Base-by-base conservation (phyloP, 2,888 invertebrate genomes). In the Drosophila mayaguana region DNA sequence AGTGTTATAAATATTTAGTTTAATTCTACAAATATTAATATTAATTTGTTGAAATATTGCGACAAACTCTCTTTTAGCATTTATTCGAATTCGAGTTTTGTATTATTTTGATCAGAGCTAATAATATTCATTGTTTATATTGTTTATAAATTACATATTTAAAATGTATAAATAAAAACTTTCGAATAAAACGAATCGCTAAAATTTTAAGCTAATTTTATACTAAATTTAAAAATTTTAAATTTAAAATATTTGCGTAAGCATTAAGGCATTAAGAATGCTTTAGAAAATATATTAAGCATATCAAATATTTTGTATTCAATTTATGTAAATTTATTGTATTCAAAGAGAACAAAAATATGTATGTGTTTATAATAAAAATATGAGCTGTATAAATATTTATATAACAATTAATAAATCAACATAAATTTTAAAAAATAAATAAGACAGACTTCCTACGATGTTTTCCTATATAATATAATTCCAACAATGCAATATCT, bases 231-330 rank as follows among this genome's bases (percentile, higher is more conserved):
- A n/a, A n/a, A n/a, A n/a, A n/a, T n/a, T n/a, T n/a, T 25, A 67
- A 46, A 25, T 40, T 22, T 6, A 1, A 7, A 48, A 40, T 1
- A 55, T 68, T 66, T 48, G 68, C 66, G 34, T 54, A 40, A 16
- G 5, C 18, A 18, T 55, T 20, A 16, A 34, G 8, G 34, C n/a
- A 42, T 32, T 42, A 5, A 43, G 18, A 18, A 32, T 16, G 28
- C 36, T 53, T 22, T 22, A 4, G 16, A 51, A 36, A 53, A 22
- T 5, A 22, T 16, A 7, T 36, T 16, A 22, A 16, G 6, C 1
- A 40, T n/a, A 25, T 38, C 1, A 38, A 22, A 54, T 22, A 54
- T 25, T 34, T 34, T 12, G 12, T 14, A 14, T 36, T 28, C 8
- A 8, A 28, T 28, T 28, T 28, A 7, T 36, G 6, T 36, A 36